Evolutionary conservation across 1,140 invertebrate species (phyloP), one percentile per base, ranked within the genome.

Genomic region (Ladona fulva): DNA sequence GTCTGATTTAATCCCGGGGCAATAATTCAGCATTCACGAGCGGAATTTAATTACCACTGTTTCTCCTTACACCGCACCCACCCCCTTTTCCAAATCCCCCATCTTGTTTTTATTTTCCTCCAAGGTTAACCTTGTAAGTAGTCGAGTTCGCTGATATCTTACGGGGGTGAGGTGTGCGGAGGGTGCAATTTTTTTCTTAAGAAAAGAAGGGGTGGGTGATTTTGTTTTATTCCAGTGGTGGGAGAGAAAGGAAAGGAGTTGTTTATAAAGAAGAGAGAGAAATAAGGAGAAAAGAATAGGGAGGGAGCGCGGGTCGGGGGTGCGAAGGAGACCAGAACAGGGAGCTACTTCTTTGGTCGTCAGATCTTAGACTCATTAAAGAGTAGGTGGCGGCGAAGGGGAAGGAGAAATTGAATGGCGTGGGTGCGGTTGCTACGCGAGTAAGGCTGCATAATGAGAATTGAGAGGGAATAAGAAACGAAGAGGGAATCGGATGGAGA

Each of bases 41-140:
- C 52, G 52, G 52, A 66, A 66, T 66, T 66, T 66, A 66, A 66
- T 66, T 66, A 66, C 52, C 52, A 12, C 52, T 66, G 52, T 66
- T 66, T 66, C 52, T 66, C 52, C 52, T 66, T 66, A 66, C n/a
- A 66, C 52, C 52, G 52, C 52, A 16, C 14, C 52, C 44, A 11
- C 44, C 10, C 44, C 19, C 44, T 19, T 19, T 52, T 19, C 44
- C 44, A 52, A 10, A 10, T 19, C 52, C 52, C n/a, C 52, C 52
- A 66, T 66, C 52, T 66, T 66, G 52, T 66, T 66, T 66, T 66
- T 66, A 66, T 66, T 66, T 66, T 66, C 52, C 52, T 66, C n/a
- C 52, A 66, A 66, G 52, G 52, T 66, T 66, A 66, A 66, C 52
- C 52, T 66, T 66, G 52, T 66, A 66, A 66, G 52, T 66, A 66